Base-by-base conservation (phyloP, 2,888 invertebrate species). In the Marronus borbonicus region DNA sequence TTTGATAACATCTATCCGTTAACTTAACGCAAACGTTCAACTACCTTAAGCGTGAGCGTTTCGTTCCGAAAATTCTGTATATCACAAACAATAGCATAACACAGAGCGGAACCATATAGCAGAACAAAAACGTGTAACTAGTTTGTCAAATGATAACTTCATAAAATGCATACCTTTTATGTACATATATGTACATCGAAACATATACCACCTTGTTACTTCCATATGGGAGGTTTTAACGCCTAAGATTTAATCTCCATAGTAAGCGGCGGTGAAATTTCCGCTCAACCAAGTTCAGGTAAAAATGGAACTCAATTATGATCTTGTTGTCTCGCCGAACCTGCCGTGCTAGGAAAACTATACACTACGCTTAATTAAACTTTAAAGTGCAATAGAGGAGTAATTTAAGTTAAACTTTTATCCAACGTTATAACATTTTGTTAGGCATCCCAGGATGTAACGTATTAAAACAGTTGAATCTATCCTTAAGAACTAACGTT, bases 381-480 rank as follows among this genome's bases (percentile, higher is more conserved):
- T 68, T 60, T 58, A 49, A 69, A 68, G 44, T 31, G 62, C 76
- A 77, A 77, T 77, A 66, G 49, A n/a, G 31, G 69, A 77, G 76
- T 69, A 77, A 77, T 77, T 77, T 77, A 69, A 77, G 76, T 77
- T 77, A 55, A 77, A 69, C 68, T 77, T 77, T 69, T 69, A 69
- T 68, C 75, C 69, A 49, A 69, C 77, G 68, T 69, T 77, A 76
- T 70, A 77, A 74, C 70, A 78, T 79, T 79, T 79, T 52, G 31
- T 70, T 7, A 70, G 31, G 10, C 62, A 12, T 4, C 28, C 12
- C 8, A 17, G 8, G 17, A 8, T 44, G 12, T 44, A 44, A 10
- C 12, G 55, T 55, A 55, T 55, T 1, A 10, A 20, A n/a, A n/a
- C n/a, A n/a, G 8, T 5, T 55, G 20, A 17, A 55, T 55, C 2